phyloP scores from a whole-genome alignment of 1,140 invertebrate species.

The Drosophila hydei region DNA sequence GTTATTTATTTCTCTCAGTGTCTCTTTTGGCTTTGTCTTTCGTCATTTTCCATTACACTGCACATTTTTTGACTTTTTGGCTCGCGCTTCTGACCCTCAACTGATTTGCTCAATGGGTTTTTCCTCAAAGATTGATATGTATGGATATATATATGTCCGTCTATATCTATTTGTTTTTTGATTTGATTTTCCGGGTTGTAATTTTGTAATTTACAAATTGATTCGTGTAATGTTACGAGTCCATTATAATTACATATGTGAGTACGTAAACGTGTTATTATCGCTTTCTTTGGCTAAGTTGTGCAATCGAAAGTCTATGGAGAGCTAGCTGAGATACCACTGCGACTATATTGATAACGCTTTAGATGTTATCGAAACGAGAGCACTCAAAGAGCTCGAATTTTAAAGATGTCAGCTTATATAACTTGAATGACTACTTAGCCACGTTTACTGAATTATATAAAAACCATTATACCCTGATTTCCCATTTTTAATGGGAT shows the following conservation, averaged over 20 bases:
- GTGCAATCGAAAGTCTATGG: conserved; percentile 19
- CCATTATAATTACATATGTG: conserved; percentile 34
- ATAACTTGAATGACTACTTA: neutral
- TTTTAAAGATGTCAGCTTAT: neutral
- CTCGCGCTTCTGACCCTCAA: conserved; percentile 66
- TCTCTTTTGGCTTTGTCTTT: conserved; percentile 1
- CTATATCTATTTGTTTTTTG: conserved; percentile 33
- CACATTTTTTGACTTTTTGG: conserved; percentile 32
- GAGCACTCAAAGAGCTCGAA: neutral
- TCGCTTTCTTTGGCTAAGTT: conserved; percentile 24
- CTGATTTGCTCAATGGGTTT: conserved; percentile 17
- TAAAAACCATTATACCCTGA: too few species aligned
- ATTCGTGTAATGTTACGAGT: conserved; percentile 56
- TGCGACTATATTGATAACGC: conserved; percentile 7
- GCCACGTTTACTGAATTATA: neutral
- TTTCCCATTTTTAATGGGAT: too few species aligned
- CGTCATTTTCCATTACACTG: conserved; percentile 13
- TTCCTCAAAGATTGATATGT: conserved; percentile 18
- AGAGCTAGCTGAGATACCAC: neutral
- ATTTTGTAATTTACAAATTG: conserved; percentile 55
- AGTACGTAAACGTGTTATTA: conserved; percentile 38
- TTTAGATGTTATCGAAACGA: conserved; percentile 2
- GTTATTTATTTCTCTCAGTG: conserved; percentile 53
- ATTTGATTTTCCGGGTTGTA: conserved; percentile 57
- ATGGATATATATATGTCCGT: neutral